Evolutionary conservation across 1,140 invertebrate genomes (phyloP).

Genomic region (Plutomurus gul): DNA sequence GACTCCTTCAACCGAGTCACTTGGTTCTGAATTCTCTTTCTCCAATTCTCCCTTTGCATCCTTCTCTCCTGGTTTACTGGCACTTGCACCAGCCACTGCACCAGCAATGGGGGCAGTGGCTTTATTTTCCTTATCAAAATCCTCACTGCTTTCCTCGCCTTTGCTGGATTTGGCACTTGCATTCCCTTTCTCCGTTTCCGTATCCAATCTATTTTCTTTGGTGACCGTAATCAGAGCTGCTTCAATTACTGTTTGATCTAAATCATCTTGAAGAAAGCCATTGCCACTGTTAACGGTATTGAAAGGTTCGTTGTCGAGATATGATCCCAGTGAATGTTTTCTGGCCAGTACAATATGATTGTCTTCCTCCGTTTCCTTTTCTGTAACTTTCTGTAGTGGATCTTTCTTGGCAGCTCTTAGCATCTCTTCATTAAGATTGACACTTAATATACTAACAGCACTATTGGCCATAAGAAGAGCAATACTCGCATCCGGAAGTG

Average conservation of each 20-base stretch:
- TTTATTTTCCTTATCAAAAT: neutral
- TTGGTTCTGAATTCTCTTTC: neutral
- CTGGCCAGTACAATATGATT: neutral
- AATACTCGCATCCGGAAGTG: constrained; percentile 58
- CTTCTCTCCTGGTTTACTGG: neutral
- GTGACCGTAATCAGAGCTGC: neutral
- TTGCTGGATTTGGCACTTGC: neutral
- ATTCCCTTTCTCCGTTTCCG: neutral
- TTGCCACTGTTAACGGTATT: neutral
- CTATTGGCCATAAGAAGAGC: constrained; percentile 86
- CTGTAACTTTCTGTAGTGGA: neutral
- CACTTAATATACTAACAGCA: constrained; percentile 70
- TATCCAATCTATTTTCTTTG: neutral
- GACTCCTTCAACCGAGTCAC: neutral
- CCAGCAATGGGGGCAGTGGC: neutral
- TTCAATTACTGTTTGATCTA: neutral
- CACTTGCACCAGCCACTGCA: neutral
- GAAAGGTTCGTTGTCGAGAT: neutral
- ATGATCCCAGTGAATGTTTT: neutral
- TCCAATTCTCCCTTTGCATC: neutral
- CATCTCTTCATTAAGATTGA: constrained; percentile 58
- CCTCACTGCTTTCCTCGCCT: neutral
- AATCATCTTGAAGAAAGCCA: constrained; percentile 3
- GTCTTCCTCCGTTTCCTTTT: neutral
- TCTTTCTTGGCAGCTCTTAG: constrained; percentile 43